Base-by-base conservation (phyloP, 2,888 invertebrate genomes). In the Frankliniella intonsa region DNA sequence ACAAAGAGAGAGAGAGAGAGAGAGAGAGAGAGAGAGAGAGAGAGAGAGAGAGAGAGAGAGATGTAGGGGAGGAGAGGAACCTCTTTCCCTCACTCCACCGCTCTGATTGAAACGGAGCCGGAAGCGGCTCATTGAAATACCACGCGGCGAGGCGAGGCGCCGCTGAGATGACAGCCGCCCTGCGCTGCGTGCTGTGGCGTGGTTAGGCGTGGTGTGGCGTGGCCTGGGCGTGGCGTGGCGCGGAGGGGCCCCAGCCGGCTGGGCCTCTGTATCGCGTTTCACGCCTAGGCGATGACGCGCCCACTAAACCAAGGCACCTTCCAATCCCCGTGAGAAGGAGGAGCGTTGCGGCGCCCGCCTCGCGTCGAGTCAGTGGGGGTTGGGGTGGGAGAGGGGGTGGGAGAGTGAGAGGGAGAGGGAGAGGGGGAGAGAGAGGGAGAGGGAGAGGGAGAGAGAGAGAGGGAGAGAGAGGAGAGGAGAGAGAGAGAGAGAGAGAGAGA, bases 241-340 rank as follows among this genome's bases (percentile, higher is more conserved):
- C 38, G 38, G 38, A 38, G 38, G 38, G 38, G 38, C 5, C 3
- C 38, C 38, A 38, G 38, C 38, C 38, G 38, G 38, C 38, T 3
- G 38, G 38, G 69, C 69, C n/a, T 25, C 12, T 25, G 69, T 25
- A 76, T 76, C 69, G 69, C 25, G 69, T 76, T 76, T 25, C 69
- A 76, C 69, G 69, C 69, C 69, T 22, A 69, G 69, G 22, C 69
- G 69, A 12, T 12, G 69, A 12, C 69, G 69, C 22, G 14, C 62
- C 62, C 25, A n/a, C 69, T 76, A 76, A 76, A 25, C 69, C 69
- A 76, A 76, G 69, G 69, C n/a, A 76, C 69, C 22, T 76, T 22
- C 69, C 69, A 76, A 76, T 76, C 25, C 69, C 69, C 69, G 69
- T 76, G 69, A 76, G 69, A 76, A 76, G 69, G 7, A 12, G 55